Conservation (phyloP, 2,113 vertebrate species). For the Fulica atra region DNA sequence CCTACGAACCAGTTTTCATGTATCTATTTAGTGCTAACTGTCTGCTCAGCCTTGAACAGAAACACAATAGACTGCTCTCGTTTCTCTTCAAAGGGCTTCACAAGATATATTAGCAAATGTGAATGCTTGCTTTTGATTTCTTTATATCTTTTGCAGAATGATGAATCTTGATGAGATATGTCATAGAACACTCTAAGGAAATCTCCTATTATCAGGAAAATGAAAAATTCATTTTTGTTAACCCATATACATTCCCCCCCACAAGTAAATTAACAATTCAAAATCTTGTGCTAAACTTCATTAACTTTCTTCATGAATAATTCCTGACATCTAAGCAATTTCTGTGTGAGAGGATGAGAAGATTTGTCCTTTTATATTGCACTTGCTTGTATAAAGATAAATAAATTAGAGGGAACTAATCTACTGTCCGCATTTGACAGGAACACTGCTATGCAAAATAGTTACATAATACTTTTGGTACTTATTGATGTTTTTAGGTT, state of each 20-base stretch:
- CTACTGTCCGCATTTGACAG: not conserved
- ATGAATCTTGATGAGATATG: conserved; percentile 30
- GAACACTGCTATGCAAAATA: not conserved
- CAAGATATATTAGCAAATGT: not conserved
- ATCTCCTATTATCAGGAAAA: conserved; percentile 48
- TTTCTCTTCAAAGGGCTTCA: not conserved
- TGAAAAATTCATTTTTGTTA: conserved; percentile 49
- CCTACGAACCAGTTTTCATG: not conserved
- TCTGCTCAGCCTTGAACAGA: not conserved
- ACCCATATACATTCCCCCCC: not conserved
- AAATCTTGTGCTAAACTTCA: conserved; percentile 52
- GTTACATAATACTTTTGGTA: not conserved
- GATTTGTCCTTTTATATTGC: not conserved
- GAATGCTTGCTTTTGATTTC: conserved; percentile 18
- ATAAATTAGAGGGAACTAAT: not conserved
- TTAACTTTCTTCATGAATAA: conserved; percentile 64
- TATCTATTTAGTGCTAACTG: not conserved
- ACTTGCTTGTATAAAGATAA: not conserved
- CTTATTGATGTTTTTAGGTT: not conserved
- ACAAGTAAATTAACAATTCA: conserved; percentile 48
- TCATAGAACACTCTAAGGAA: conserved; percentile 44
- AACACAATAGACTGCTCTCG: not conserved
- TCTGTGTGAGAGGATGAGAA: not conserved
- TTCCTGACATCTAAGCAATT: conserved; percentile 27
- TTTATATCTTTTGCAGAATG: not conserved